These are phyloP conservation scores for Australoheros scitulus DNA, from an alignment of 2,113 vertebrate genomes.

Conservation along the genomic window DNA sequence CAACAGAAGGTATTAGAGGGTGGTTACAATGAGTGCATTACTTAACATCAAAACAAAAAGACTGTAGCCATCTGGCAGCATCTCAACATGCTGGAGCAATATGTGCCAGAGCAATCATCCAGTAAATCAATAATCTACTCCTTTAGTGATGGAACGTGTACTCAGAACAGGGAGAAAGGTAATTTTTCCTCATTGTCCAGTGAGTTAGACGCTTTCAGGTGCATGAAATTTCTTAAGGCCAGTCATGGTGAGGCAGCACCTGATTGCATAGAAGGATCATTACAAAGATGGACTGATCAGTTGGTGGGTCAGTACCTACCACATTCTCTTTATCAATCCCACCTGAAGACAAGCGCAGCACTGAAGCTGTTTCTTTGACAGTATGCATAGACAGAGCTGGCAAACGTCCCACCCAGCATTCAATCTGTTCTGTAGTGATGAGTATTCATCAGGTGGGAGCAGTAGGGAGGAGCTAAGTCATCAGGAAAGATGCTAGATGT, in stretches of 20 bases:
- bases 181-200: neutral
- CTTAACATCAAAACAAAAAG: slow-evolving; percentile 6
- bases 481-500: slow-evolving; percentile 16
- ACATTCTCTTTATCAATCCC: slow-evolving; percentile 24
- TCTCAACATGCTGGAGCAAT: neutral
- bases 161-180: neutral
- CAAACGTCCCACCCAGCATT: slow-evolving; percentile 1
- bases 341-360: neutral
- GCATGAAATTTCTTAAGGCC: slow-evolving; percentile 20
- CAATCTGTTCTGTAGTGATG: slow-evolving; percentile 38
- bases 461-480: neutral
- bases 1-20: neutral
- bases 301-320: slow-evolving; percentile 27
- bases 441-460: slow-evolving; percentile 41
- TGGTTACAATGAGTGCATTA: neutral
- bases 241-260: neutral
- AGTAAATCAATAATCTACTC: slow-evolving; percentile 28
- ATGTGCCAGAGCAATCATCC: slow-evolving; percentile 17
- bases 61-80: slow-evolving; percentile 15
- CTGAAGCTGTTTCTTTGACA: slow-evolving; percentile 18
- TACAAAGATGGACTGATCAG: slow-evolving; percentile 33
- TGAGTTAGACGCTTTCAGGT: slow-evolving; percentile 34
- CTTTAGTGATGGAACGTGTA: slow-evolving; percentile 12
- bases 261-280: neutral
- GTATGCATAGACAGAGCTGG: slow-evolving; percentile 7